phyloP scores from a whole-genome alignment of 1,140 invertebrate species.

The Panonychus citri region DNA sequence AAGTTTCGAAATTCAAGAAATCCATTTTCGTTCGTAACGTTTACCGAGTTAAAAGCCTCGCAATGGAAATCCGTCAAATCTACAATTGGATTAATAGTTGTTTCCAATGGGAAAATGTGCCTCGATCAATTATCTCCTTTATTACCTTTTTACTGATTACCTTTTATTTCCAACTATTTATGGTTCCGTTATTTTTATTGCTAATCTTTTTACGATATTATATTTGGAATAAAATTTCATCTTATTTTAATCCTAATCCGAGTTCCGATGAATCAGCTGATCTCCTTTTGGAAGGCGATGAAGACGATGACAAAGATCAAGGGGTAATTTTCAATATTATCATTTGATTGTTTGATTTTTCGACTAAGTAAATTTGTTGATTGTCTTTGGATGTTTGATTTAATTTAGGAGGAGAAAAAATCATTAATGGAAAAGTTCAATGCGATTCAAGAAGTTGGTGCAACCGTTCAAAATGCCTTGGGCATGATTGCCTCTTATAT shows the following conservation, averaged over 20 bases:
- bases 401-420: slow-evolving; percentile 67
- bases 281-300: slow-evolving; percentile 31
- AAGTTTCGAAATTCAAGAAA: slow-evolving; percentile 81
- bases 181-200: slow-evolving; percentile 49
- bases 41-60: slow-evolving; percentile 66
- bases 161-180: slow-evolving; percentile 67
- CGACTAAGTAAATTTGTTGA: neutral
- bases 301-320: slow-evolving; percentile 28
- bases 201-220: slow-evolving; percentile 47
- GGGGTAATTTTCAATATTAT: neutral
- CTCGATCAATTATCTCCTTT: slow-evolving; percentile 65
- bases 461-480: slow-evolving; percentile 68
- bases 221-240: slow-evolving; percentile 1
- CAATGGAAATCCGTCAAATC: slow-evolving; percentile 63
- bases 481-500: slow-evolving; percentile 73
- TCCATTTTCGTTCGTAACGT: slow-evolving; percentile 76
- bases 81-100: slow-evolving; percentile 82
- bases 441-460: slow-evolving; percentile 81
- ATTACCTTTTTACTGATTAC: slow-evolving; percentile 52
- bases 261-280: slow-evolving; percentile 25
- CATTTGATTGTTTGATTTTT: neutral
- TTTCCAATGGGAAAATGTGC: slow-evolving; percentile 84
- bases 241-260: slow-evolving; percentile 1
- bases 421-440: slow-evolving; percentile 75
- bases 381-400: neutral